Evolutionary conservation across 1,140 invertebrate genomes (phyloP), one percentile per base, ranked within the genome.

Genomic region (Drosophila bocki): DNA sequence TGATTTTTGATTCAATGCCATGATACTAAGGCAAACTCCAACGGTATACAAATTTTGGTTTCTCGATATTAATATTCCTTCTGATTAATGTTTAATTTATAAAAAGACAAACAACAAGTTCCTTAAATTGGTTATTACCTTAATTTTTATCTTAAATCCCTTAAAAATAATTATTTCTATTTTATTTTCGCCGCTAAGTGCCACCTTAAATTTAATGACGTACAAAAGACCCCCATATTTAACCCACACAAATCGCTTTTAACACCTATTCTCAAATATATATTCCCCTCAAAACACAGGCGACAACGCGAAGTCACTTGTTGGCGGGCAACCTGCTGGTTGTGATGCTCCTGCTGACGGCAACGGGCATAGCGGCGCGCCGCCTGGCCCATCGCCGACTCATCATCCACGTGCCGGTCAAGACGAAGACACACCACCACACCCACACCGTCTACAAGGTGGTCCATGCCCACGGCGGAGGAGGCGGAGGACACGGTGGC

Each of bases 361-460:
- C 85, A 35, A 85, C 69, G 3, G 19, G 78, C 42, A 29, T 90
- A 26, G 72, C 81, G 45, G 75, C 85, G 11, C 65, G 85, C 26
- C 84, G 84, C 35, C 74, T 78, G 44, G 37, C 72, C 13, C 71
- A 71, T 42, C 87, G 91, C 7, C 91, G 90, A 17, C 82, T 92
- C 19, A 74, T 92, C 63, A 92, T 92, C 51, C 91, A 92, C 64
- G 91, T 92, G 74, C 91, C 91, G 50, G 68, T 92, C 41, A 86
- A 92, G 78, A 56, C 86, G 71, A 86, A 91, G 69, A 92, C 84
- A 7, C 91, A 92, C 56, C 91, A 92, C 35, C 91, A 92, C 68
- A 92, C 82, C 37, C 91, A 92, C 64, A 92, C 91, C 3, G 87
- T 92, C 6, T 92, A 92, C 53, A 86, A 91, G 47, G 70, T 79